These are phyloP conservation scores for Ateles fusciceps DNA, from an alignment of 2,797 vertebrate species.

Conservation along the genomic window DNA sequence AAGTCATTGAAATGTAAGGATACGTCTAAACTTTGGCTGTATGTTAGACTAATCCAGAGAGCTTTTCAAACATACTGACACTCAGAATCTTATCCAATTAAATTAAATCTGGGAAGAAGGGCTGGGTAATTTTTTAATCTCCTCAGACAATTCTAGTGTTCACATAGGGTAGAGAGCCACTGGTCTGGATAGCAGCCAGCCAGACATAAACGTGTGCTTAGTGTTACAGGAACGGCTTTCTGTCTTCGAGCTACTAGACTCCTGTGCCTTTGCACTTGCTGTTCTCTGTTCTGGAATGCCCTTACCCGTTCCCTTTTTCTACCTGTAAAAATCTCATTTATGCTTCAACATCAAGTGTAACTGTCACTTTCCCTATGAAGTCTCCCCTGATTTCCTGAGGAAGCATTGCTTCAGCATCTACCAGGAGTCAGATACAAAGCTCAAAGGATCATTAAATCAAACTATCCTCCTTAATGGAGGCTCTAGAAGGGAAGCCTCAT, in stretches of 20 bases:
- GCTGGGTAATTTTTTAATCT: conserved; percentile 63
- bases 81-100: not conserved
- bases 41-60: not conserved
- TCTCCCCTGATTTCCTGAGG: not conserved
- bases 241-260: not conserved
- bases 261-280: not conserved
- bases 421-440: not conserved
- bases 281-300: not conserved
- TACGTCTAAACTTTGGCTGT: not conserved
- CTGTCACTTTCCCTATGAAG: not conserved
- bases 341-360: not conserved
- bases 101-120: not conserved
- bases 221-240: not conserved
- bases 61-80: not conserved
- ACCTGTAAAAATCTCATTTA: not conserved
- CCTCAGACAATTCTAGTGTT: conserved; percentile 61
- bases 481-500: conserved; percentile 12
- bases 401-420: not conserved
- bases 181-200: not conserved
- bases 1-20: not conserved
- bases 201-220: not conserved
- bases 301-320: not conserved
- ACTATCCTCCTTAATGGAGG: not conserved
- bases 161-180: not conserved
- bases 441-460: conserved; percentile 37